A percentile compares a stretch with the other conserved stretches of the same genome.
Conservation (phyloP, 2,113 vertebrate species). For the Amblyopsis rosae region DNA sequence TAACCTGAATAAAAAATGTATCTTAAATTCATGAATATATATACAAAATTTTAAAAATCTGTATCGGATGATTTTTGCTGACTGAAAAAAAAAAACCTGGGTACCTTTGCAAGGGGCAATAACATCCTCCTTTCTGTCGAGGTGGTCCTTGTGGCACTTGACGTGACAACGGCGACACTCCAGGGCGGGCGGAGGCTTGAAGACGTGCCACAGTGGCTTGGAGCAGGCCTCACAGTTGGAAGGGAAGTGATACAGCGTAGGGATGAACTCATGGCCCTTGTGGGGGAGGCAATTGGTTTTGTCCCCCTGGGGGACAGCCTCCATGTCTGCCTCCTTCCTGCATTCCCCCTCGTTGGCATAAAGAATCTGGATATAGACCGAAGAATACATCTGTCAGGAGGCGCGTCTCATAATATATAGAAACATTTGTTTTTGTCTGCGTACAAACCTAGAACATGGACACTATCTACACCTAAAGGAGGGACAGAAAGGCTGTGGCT, state of each 20-base stretch:
- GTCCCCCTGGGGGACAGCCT: conserved; percentile 87
- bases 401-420: background rate
- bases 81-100: background rate
- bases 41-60: no score
- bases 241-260: conserved; percentile 97
- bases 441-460: background rate
- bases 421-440: background rate
- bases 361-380: conserved; percentile 81
- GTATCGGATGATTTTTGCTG: background rate
- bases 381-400: background rate
- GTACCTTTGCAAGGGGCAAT: conserved; percentile 98
- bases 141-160: conserved; percentile 98
- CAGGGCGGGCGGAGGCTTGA: conserved; percentile 94
- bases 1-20: no score
- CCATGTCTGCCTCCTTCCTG: conserved; percentile 92
- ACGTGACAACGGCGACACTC: conserved; percentile 97
- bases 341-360: conserved; percentile 99
- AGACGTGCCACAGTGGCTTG: conserved; percentile 98
- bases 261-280: conserved; percentile 99
- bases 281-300: conserved; percentile 94
- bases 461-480: background rate
- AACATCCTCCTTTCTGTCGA: conserved; percentile 97
- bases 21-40: no score
- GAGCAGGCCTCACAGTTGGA: conserved; percentile 97
- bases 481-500: background rate